These are phyloP conservation scores for Tubulanus polymorphus DNA, from an alignment of 2,888 invertebrate species.

Conservation along the genomic window DNA sequence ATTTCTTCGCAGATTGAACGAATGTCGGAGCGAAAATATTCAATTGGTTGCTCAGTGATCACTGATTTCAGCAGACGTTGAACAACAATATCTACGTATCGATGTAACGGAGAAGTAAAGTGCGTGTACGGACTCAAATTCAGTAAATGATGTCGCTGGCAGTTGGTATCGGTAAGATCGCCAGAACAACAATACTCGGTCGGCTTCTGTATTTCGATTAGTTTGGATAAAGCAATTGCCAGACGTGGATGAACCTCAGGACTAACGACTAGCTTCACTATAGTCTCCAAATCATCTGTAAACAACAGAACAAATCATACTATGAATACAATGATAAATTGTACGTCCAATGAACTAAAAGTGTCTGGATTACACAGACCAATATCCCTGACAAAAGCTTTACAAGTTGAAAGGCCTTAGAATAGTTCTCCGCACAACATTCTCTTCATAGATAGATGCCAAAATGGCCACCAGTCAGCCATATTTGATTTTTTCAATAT, in stretches of 20 bases:
- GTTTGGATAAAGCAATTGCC: conserved; percentile 30
- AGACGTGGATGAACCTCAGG: conserved; percentile 37
- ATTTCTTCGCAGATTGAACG: conserved; percentile 20
- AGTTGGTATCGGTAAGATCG: background rate
- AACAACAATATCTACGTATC: conserved; percentile 39
- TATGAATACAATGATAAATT: background rate
- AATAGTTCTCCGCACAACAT: too few relatives aligned
- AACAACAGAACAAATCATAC: background rate
- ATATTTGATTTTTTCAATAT: too few relatives aligned
- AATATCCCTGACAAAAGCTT: too few relatives aligned
- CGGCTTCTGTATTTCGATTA: conserved; percentile 27
- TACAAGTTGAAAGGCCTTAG: too few relatives aligned
- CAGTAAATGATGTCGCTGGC: conserved; percentile 28
- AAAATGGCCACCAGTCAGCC: too few relatives aligned
- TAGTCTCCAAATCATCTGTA: conserved; percentile 20
- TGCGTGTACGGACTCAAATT: conserved; percentile 29
- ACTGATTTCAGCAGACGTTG: conserved; percentile 33
- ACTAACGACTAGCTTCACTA: conserved; percentile 29
- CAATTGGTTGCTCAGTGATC: conserved; percentile 26
- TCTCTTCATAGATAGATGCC: too few relatives aligned
- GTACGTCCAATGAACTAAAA: too few relatives aligned
- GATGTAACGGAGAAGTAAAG: conserved; percentile 35
- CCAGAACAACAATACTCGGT: conserved; percentile 29
- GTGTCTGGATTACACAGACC: too few relatives aligned
- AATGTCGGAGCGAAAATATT: conserved; percentile 29